Conservation (phyloP, 1,140 invertebrate species). For the Polyergus mexicanus region DNA sequence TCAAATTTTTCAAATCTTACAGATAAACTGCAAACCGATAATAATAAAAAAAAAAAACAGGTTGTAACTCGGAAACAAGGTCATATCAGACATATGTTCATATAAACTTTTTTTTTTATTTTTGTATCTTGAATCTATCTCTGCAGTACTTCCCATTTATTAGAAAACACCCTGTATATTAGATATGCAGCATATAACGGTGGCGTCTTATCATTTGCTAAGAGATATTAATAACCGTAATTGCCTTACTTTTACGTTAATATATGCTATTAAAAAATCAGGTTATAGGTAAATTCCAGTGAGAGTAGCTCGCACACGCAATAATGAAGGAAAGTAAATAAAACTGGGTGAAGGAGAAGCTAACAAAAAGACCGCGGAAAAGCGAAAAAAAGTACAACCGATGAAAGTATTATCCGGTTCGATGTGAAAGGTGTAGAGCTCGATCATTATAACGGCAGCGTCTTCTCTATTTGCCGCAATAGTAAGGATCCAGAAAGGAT, state of each 20-base stretch:
- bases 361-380: conserved; percentile 70
- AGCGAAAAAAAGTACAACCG: conserved; percentile 64
- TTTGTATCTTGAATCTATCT: no score
- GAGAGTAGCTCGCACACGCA: conserved; percentile 65
- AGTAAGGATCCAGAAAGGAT: not conserved
- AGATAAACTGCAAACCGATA: no score
- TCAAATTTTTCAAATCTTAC: no score
- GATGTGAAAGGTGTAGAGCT: conserved; percentile 76
- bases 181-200: not conserved
- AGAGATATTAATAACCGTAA: conserved; percentile 37
- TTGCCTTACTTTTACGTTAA: conserved; percentile 18
- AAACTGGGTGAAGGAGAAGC: conserved; percentile 71
- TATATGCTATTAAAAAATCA: conserved; percentile 29
- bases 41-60: no score
- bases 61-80: no score
- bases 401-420: conserved; percentile 79
- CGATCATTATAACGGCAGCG: conserved; percentile 54
- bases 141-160: no score
- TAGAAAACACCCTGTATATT: not conserved
- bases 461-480: conserved; percentile 37
- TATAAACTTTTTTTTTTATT: no score
- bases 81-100: no score
- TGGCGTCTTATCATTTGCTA: not conserved
- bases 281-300: conserved; percentile 57
- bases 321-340: conserved; percentile 75